Evolutionary conservation across 2,113 vertebrate species (phyloP), one percentile per base, ranked within the genome.

Genomic region (Aix galericulata): DNA sequence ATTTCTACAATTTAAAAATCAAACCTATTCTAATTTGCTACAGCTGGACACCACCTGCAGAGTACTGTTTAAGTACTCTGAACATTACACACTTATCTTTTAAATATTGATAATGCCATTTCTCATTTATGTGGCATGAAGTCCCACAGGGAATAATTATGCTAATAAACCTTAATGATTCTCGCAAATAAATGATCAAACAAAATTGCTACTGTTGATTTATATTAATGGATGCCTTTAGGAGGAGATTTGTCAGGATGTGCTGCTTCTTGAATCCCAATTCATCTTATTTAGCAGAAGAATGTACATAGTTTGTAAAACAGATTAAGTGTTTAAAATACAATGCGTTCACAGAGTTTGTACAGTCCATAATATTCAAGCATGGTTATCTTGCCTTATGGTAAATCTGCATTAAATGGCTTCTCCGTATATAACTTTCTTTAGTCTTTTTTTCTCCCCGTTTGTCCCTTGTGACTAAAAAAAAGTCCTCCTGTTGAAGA

Each of bases 111-210:
- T 98, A 98, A 98, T 96, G 97, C 92, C 97, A 98, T 98, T 98
- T 98, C 98, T 98, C 98, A 98, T 98, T 98, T 98, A 88, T 94
- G 94, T 92, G 97, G 98, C 98, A 98, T 92, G 91, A 97, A 97
- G 93, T 97, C 98, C 98, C 98, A 97, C 95, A 97, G 98, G 98
- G 98, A 98, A 98, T 98, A 98, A 98, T 98, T 98, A 98, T 98
- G 98, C 97, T 98, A 98, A 98, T 98, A 98, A 98, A 96, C 97
- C 97, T 98, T 98, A 98, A 98, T 98, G 98, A 98, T 98, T 98
- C 97, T 97, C 96, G 96, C 97, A 98, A 98, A 98, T 98, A 98
- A 98, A 98, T 98, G 98, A 98, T 98, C 98, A 98, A 98, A 98
- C 96, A 97, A 98, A 98, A 98, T 98, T 97, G 98, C 98, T 97